Percentiles rank a stretch among this genome's conserved stretches.
Evolutionary conservation across 2,797 vertebrate genomes (phyloP).

Genomic region (Huso huso): DNA sequence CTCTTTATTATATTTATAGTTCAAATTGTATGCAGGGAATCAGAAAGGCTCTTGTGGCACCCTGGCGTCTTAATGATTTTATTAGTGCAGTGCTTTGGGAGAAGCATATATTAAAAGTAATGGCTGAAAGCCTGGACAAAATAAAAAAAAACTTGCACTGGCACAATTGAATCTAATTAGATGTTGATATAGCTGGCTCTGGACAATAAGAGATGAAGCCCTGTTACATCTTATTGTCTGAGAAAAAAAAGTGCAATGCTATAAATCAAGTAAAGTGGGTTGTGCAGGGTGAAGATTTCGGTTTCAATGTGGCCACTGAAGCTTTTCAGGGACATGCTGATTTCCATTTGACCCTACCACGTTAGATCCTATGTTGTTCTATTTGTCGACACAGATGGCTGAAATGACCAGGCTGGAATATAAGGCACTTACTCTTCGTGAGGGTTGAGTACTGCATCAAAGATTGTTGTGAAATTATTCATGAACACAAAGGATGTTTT

Average conservation of each 20-base stretch:
- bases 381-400: constrained; percentile 50
- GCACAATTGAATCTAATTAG: too few species aligned
- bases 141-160: too few species aligned
- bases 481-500: constrained; percentile 51
- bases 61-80: too few species aligned
- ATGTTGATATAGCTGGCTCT: too few species aligned
- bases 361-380: constrained; percentile 49
- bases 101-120: too few species aligned
- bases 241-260: constrained; percentile 33
- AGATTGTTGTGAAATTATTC: constrained; percentile 34
- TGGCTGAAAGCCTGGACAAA: too few species aligned
- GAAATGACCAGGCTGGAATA: constrained; percentile 54
- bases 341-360: constrained; percentile 39
- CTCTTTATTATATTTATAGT: too few species aligned
- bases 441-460: constrained; percentile 70
- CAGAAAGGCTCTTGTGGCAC: too few species aligned
- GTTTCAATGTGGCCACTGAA: constrained; percentile 34
- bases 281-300: constrained; percentile 50
- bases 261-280: constrained; percentile 49
- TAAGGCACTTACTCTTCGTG: constrained; percentile 70
- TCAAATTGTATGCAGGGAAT: too few species aligned
- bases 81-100: too few species aligned
- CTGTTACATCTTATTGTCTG: too few species aligned
- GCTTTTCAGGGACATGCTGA: constrained; percentile 45
- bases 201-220: too few species aligned